Conservation (phyloP, 2,888 invertebrate species). For the Cryptocheilus praepositus region DNA sequence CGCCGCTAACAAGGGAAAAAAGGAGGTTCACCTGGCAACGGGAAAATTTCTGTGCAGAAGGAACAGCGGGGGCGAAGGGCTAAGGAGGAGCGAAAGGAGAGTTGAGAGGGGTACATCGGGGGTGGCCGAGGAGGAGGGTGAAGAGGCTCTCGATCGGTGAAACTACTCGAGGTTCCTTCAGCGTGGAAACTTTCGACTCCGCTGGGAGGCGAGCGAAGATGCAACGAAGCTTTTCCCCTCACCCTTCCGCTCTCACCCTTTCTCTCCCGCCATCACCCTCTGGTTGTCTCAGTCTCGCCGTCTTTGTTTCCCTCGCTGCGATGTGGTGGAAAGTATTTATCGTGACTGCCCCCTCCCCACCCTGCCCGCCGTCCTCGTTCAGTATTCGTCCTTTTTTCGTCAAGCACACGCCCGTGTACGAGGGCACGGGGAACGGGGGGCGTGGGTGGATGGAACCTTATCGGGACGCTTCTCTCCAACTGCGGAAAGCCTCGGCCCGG, state of each 20-base stretch:
- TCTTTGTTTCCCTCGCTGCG: constrained; percentile 34
- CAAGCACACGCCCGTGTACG: constrained; percentile 50
- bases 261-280: constrained; percentile 15
- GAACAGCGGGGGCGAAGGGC: neutral
- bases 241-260: constrained; percentile 19
- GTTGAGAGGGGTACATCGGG: constrained; percentile 12
- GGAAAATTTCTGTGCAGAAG: constrained; percentile 44
- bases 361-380: constrained; percentile 26
- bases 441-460: constrained; percentile 47
- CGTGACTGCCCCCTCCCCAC: constrained; percentile 46
- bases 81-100: constrained; percentile 31
- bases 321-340: constrained; percentile 64
- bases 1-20: constrained; percentile 6
- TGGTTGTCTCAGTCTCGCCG: constrained; percentile 12
- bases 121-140: constrained; percentile 38
- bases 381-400: constrained; percentile 57
- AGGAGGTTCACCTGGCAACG: constrained; percentile 43
- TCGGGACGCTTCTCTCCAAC: constrained; percentile 55
- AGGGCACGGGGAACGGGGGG: constrained; percentile 28
- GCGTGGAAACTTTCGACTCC: constrained; percentile 58
- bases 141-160: constrained; percentile 58
- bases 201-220: constrained; percentile 47
- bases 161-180: constrained; percentile 60
- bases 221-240: constrained; percentile 47
- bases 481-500: constrained; percentile 55